phyloP scores from a whole-genome alignment of 2,888 invertebrate species.

The Ophion ventricosus region DNA sequence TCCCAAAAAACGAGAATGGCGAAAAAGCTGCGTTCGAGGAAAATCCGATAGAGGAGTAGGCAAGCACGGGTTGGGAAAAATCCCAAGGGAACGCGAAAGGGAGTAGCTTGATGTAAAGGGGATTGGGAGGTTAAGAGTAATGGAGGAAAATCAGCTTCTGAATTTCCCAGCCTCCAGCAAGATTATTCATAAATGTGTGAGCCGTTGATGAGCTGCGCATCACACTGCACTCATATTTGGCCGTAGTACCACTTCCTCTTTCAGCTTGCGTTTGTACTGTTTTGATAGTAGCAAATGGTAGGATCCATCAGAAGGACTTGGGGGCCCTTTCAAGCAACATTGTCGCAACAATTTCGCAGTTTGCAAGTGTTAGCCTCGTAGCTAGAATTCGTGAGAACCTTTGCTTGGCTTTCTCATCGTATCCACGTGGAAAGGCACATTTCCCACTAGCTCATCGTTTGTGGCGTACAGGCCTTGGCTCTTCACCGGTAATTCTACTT shows the following conservation, averaged over 20 bases:
- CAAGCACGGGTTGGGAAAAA: neutral
- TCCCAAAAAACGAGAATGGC: slow-evolving; percentile 58
- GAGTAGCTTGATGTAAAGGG: neutral
- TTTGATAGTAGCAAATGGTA: slow-evolving; percentile 12
- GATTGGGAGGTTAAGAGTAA: neutral
- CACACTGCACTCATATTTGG: neutral
- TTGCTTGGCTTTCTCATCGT: slow-evolving; percentile 7
- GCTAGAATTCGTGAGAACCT: slow-evolving; percentile 6
- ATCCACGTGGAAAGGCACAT: slow-evolving; percentile 7
- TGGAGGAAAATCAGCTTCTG: neutral
- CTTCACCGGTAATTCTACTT: slow-evolving; percentile 33
- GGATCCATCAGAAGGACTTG: neutral
- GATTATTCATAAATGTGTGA: neutral
- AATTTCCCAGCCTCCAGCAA: neutral
- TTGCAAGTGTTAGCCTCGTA: slow-evolving; percentile 10
- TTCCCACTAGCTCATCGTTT: slow-evolving; percentile 39
- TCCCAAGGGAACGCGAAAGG: slow-evolving; percentile 14
- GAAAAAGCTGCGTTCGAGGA: slow-evolving; percentile 55
- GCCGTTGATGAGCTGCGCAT: neutral
- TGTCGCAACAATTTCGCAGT: slow-evolving; percentile 23
- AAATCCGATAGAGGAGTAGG: slow-evolving; percentile 35
- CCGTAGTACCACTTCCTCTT: neutral
- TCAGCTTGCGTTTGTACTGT: slow-evolving; percentile 8
- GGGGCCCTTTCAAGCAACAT: slow-evolving; percentile 9
- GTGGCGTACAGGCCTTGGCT: slow-evolving; percentile 8